Evolutionary conservation across 2,888 invertebrate species (phyloP).

Genomic region (Pristionchus exspectatus): DNA sequence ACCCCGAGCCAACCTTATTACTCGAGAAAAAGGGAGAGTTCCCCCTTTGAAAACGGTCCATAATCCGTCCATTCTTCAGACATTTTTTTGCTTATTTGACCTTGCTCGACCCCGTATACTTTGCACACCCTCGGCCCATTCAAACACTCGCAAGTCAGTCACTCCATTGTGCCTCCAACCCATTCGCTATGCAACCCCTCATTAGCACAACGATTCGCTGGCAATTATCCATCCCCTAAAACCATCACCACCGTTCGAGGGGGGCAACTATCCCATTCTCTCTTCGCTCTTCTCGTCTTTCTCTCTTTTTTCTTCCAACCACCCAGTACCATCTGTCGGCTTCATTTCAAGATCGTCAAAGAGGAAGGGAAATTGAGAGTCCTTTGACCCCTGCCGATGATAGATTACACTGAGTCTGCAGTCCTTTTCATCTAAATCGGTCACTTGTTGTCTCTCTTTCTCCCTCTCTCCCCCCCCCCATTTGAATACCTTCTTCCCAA

Average conservation of each 20-base stretch:
- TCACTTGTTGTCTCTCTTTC: not conserved
- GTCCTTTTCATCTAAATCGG: not conserved
- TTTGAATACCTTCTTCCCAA: not conserved
- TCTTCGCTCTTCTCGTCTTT: not conserved
- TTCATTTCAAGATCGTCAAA: conserved; percentile 17
- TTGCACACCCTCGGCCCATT: conserved; percentile 18
- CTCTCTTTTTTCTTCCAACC: conserved; percentile 9
- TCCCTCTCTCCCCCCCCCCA: not conserved
- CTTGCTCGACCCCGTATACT: conserved; percentile 47
- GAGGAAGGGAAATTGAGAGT: not conserved
- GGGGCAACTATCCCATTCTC: not conserved
- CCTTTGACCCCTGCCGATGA: conserved; percentile 47
- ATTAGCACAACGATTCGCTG: conserved; percentile 21
- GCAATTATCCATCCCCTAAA: conserved; percentile 46
- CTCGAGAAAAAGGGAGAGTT: not conserved
- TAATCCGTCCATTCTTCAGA: conserved; percentile 42
- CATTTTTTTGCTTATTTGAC: conserved; percentile 21
- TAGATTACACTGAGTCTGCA: conserved; percentile 7
- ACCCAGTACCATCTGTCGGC: conserved; percentile 44
- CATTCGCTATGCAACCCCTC: conserved; percentile 31
- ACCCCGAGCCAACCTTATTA: not conserved
- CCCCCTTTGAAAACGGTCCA: conserved; percentile 5
- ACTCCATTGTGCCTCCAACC: not conserved
- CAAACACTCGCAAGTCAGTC: not conserved
- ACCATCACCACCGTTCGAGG: conserved; percentile 44